Evolutionary conservation across 2,113 vertebrate species (phyloP), one percentile per base, ranked within the genome.

Genomic region (Dicentrarchus labrax): DNA sequence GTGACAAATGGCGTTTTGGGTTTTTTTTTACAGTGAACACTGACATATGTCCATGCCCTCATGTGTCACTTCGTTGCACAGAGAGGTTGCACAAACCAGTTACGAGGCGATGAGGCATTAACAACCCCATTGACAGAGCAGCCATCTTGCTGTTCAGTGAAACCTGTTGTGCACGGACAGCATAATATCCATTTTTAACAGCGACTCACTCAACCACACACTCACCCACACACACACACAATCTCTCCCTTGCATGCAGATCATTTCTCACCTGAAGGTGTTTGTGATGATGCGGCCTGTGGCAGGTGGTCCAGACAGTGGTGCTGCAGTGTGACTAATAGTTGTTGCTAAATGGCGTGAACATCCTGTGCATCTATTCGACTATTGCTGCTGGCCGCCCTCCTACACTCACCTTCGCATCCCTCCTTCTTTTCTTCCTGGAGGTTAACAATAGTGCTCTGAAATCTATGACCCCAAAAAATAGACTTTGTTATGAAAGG

Each of bases 261-360:
- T 12, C 19, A 4, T 61, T 53, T 81, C 51, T 77, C 56, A 83
- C 69, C 72, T 79, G 38, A 57, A 82, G 85, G 43, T 86, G 72
- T 61, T 60, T 61, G 45, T 13, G 73, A 68, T 68, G 78, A 85
- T 78, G 24, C 17, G 2, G 62, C 11, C 82, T 62, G 24, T 56
- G 36, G 47, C 62, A 82, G 76, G 77, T 68, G 74, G 61, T 61
- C 45, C 67, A 67, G 47, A 43, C 76, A 78, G 57, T 7, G 66
- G 59, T 45, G 70, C 71, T 4, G 15, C 60, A 51, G 72, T 47
- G 67, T 91, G 78, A 90, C 53, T 85, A 78, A 88, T 65, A 70
- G 39, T 56, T 74, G 39, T 56, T 77, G 68, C 72, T 74, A 68
- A 74, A 80, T n/a, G 54, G 62, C 1, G 50, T 67, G 60, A 77